Base-by-base conservation (phyloP, 2,888 invertebrate genomes). In the Drosophila kokeensis region DNA sequence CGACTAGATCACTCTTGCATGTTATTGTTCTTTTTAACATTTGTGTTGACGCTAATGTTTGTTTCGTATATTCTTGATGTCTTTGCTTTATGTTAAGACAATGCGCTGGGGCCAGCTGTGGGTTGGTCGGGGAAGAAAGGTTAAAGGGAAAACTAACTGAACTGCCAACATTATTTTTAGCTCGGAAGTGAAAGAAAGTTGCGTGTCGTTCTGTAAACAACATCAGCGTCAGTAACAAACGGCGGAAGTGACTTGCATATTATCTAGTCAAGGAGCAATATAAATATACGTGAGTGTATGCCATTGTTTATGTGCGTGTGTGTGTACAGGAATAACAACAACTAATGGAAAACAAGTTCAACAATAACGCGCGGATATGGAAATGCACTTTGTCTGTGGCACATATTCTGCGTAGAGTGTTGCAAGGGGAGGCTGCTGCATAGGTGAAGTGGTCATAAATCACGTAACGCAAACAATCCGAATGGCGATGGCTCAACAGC, bases 371-470 rank as follows among this genome's bases (percentile, higher is more conserved):
- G n/a, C 45, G 62, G 62, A 81, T 77, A 84, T 81, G 61, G 63
- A 68, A 81, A 68, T 81, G 78, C 84, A 84, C 65, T 81, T 63
- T 64, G 40, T 1, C 21, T 40, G 50, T n/a, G 21, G 18, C 38
- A 18, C 34, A 54, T 7, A 36, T 36, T n/a, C 5, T 10, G 24
- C 13, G 15, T 15, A 10, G 34, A 6, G 4, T 18, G 24, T 4
- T 32, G 58, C 21, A 29, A 18, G 4, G 18, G 21, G 0, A n/a
- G 18, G 54, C 27, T 54, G 54, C 18, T 55, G 27, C 11, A 27
- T 7, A 27, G 30, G n/a, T 21, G 40, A 75, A 62, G 48, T 42
- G 49, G 52, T 58, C 69, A 38, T 57, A 79, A 83, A 83, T 73
- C 83, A 76, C 67, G 69, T 62, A 63, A 30, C 53, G 15, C 48